Percentiles rank a stretch among this genome's conserved stretches.
These are phyloP conservation scores for Merops nubicus DNA, from an alignment of 2,113 vertebrate species.

Conservation along the genomic window DNA sequence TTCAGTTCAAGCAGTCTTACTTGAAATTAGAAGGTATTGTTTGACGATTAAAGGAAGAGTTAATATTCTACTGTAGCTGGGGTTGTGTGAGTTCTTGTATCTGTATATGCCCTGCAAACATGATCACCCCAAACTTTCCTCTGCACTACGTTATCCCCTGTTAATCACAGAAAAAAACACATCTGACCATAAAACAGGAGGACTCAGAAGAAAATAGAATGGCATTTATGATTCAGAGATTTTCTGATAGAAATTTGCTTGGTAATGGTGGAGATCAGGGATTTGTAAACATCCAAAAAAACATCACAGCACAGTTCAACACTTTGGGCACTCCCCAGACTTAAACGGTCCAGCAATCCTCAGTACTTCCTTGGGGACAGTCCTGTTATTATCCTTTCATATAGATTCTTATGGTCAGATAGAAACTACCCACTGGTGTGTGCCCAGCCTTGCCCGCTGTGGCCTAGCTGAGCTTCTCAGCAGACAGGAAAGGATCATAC, in stretches of 20 bases:
- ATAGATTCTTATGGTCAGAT: fast-evolving
- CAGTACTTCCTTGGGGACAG: background rate
- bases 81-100: fast-evolving
- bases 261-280: background rate
- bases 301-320: background rate
- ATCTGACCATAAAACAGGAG: background rate
- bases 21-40: background rate
- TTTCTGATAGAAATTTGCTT: background rate
- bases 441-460: background rate
- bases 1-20: background rate
- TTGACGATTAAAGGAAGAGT: background rate
- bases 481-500: background rate
- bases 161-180: background rate
- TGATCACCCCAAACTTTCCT: background rate
- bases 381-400: fast-evolving
- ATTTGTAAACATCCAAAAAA: background rate
- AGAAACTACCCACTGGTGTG: fast-evolving
- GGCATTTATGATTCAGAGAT: background rate
- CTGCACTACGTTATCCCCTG: background rate
- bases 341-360: fast-evolving
- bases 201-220: background rate
- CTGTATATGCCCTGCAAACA: background rate
- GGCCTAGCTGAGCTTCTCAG: background rate
- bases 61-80: background rate
- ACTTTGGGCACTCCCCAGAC: fast-evolving